phyloP scores from a whole-genome alignment of 2,888 invertebrate species.

The Erebia aethiops region DNA sequence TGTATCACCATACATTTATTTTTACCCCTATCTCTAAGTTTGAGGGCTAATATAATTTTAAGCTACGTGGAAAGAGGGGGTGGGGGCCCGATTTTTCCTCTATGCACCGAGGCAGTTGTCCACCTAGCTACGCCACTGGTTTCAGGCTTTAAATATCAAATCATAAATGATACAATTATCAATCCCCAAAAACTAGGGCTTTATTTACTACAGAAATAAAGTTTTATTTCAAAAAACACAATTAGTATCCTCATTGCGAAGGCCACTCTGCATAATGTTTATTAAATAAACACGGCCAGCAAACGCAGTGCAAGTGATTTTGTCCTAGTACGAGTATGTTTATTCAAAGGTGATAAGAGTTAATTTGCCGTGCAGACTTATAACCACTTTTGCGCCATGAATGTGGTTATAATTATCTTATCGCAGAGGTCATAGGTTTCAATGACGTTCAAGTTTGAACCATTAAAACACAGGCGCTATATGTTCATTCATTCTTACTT shows the following conservation, averaged over 20 bases:
- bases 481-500: constrained; percentile 8
- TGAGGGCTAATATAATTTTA: too few species aligned
- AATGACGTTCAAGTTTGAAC: constrained; percentile 11
- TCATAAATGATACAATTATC: too few species aligned
- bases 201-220: background rate
- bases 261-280: constrained; percentile 2
- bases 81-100: too few species aligned
- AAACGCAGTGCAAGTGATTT: background rate
- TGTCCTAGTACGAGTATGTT: background rate
- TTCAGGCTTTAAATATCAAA: too few species aligned
- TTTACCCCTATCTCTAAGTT: too few species aligned
- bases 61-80: too few species aligned
- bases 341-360: constrained; percentile 3
- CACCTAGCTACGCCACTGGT: too few species aligned
- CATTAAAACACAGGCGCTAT: background rate
- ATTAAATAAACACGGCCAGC: constrained; percentile 11
- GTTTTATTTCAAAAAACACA: background rate
- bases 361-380: background rate
- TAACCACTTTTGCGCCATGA: constrained; percentile 1
- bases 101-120: too few species aligned
- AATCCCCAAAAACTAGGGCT: too few species aligned
- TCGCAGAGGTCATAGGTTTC: constrained; percentile 18
- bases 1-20: too few species aligned
- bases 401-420: constrained; percentile 14
- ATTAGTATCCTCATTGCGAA: constrained; percentile 10